Evolutionary conservation across 2,113 vertebrate species (phyloP), one percentile per base, ranked within the genome.

Genomic region (Percina caprodes): DNA sequence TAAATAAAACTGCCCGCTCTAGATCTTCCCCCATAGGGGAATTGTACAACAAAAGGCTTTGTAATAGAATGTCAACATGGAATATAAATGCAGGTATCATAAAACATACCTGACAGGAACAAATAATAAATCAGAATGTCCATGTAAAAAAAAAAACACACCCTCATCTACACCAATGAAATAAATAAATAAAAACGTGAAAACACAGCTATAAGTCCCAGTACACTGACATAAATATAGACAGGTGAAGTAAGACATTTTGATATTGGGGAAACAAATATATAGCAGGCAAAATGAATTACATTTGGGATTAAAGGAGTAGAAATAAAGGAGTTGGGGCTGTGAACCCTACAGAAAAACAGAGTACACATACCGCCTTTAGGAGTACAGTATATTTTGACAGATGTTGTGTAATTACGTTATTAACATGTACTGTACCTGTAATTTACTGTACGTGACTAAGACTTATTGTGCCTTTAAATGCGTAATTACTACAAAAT

Each of bases 21-120:
- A n/a, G 54, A 63, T 49, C 14, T 18, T 68, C 30, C 69, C 30
- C 45, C 33, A 42, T 33, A 54, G 33, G 23, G 52, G 15, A 76
- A 5, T 11, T 52, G 7, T 30, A 24, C 46, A 61, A 24, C 46
- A 61, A 60, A 69, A 21, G 13, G 56, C 35, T 52, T 62, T 15
- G 0, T 70, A 30, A 35, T 79, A 45, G 46, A 70, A 73, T 69
- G 68, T 74, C 23, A 60, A 19, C 54, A 45, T 59, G 3, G 54
- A 54, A 52, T 33, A 69, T 61, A 19, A 74, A 54, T 19, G 33
- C 1, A 9, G 54, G 33, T 45, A 15, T 23, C 24, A 55, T 24
- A 42, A 55, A 74, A 69, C 13, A 19, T 45, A 59, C 5, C 18
- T 42, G 78, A 51, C 18, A 45, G 55, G 23, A 46, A 52, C 46